These are phyloP conservation scores for Rhinichthys klamathensis DNA, from an alignment of 2,113 vertebrate genomes.

Conservation along the genomic window DNA sequence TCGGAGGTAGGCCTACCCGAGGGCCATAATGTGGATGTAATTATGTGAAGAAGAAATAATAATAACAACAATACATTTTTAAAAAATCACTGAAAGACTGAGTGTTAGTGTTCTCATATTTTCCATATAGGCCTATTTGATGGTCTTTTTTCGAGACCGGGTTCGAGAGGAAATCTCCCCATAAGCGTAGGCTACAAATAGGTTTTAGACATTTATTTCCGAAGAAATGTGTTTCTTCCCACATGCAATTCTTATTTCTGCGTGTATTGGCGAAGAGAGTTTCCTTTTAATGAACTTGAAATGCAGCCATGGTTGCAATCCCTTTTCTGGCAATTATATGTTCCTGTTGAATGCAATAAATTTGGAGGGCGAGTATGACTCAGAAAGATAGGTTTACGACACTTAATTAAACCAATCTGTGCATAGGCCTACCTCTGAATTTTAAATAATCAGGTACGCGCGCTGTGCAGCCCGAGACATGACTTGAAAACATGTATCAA, in stretches of 20 bases:
- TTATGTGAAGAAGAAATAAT: not conserved
- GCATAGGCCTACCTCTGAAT: constrained; percentile 22
- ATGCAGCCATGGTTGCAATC: constrained; percentile 3
- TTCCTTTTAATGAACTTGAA: constrained; percentile 14
- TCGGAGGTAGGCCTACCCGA: not conserved
- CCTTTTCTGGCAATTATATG: constrained; percentile 21
- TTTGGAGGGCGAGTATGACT: constrained; percentile 11
- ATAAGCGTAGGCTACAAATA: not conserved
- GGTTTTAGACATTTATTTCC: not conserved
- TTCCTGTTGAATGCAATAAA: constrained; percentile 24
- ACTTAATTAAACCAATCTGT: constrained; percentile 44
- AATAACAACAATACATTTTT: not conserved
- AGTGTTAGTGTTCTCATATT: not conserved
- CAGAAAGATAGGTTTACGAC: constrained; percentile 33
- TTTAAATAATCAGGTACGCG: constrained; percentile 31
- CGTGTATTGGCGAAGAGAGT: not conserved
- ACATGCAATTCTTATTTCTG: not conserved
- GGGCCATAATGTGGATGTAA: not conserved
- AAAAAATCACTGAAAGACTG: not conserved
- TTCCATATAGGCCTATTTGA: not conserved
- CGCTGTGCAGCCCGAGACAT: not conserved
- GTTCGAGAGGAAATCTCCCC: not conserved
- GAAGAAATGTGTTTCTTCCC: not conserved
- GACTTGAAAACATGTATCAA: not conserved
- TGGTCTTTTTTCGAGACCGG: not conserved